phyloP scores from a whole-genome alignment of 2,797 vertebrate species.

The Danio aesculapii region DNA sequence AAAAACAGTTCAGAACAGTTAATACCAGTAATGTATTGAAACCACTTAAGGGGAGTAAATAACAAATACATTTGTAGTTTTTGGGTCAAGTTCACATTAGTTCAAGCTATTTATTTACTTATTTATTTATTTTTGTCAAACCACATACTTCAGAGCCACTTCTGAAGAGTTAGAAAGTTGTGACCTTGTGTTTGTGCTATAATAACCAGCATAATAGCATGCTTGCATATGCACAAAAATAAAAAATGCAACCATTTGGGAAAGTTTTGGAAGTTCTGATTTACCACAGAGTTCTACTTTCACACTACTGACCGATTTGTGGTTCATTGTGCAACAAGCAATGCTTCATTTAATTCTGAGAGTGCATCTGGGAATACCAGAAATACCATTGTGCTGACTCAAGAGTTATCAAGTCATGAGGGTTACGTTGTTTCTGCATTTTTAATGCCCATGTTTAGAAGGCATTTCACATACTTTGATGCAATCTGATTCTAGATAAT shows the following conservation, averaged over 20 bases:
- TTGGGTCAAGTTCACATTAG: too few relatives aligned
- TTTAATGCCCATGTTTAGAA: slow-evolving; percentile 3
- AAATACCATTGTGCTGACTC: not conserved
- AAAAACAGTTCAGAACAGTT: not conserved
- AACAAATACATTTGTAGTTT: too few relatives aligned
- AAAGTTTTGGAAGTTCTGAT: not conserved
- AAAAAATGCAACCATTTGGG: not conserved
- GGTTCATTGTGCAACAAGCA: not conserved
- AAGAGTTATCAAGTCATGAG: not conserved
- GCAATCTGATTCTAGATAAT: not conserved
- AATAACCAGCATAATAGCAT: not conserved
- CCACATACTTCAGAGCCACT: too few relatives aligned
- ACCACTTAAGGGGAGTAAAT: too few relatives aligned
- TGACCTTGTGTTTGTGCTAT: not conserved
- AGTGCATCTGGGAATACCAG: not conserved
- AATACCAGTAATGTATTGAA: too few relatives aligned
- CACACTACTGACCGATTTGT: not conserved
- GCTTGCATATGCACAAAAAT: not conserved
- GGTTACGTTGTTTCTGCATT: not conserved
- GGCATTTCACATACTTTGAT: slow-evolving; percentile 5
- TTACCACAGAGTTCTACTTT: not conserved
- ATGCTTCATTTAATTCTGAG: not conserved
- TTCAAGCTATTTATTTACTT: too few relatives aligned
- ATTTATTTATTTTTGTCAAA: too few relatives aligned
- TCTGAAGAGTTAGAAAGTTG: too few relatives aligned